These are phyloP conservation scores for Tenebrio molitor DNA, from an alignment of 1,140 invertebrate genomes.

Conservation along the genomic window DNA sequence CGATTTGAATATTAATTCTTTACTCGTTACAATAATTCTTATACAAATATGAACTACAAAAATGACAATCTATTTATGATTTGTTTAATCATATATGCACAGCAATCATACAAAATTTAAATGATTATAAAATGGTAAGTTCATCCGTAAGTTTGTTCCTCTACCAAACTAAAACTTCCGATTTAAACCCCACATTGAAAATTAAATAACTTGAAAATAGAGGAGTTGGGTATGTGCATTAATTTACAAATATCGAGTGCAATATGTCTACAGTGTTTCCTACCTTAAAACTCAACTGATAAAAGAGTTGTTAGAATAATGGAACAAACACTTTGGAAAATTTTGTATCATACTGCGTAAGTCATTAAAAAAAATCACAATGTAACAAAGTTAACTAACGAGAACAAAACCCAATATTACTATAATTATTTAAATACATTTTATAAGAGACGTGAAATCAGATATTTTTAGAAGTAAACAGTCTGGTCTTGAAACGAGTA, in stretches of 20 bases:
- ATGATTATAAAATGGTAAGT: conserved; percentile 27
- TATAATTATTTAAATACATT: conserved; percentile 15
- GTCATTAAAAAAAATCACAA: conserved; percentile 25
- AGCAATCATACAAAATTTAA: conserved; percentile 40
- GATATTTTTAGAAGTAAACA: conserved; percentile 17
- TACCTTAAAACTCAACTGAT: conserved; percentile 27
- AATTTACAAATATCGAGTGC: conserved; percentile 26
- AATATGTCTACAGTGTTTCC: conserved; percentile 36
- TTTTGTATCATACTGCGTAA: conserved; percentile 36
- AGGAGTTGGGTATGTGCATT: conserved; percentile 20
- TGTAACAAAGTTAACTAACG: background rate
- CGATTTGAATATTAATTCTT: conserved; percentile 37
- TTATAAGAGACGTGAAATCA: background rate
- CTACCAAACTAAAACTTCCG: conserved; percentile 34
- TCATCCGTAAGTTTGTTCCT: conserved; percentile 28
- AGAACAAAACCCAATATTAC: conserved; percentile 19
- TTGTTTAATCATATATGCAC: conserved; percentile 36
- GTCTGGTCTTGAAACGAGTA: conserved; percentile 10
- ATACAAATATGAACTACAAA: conserved; percentile 51
- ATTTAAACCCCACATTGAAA: conserved; percentile 8
- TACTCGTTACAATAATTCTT: conserved; percentile 48
- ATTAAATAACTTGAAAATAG: conserved; percentile 8
- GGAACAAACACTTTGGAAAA: conserved; percentile 34
- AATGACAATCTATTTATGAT: conserved; percentile 42
- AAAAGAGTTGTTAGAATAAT: conserved; percentile 9